Base-by-base conservation (phyloP, 2,888 invertebrate genomes). In the Quadroppia sp. region DNA sequence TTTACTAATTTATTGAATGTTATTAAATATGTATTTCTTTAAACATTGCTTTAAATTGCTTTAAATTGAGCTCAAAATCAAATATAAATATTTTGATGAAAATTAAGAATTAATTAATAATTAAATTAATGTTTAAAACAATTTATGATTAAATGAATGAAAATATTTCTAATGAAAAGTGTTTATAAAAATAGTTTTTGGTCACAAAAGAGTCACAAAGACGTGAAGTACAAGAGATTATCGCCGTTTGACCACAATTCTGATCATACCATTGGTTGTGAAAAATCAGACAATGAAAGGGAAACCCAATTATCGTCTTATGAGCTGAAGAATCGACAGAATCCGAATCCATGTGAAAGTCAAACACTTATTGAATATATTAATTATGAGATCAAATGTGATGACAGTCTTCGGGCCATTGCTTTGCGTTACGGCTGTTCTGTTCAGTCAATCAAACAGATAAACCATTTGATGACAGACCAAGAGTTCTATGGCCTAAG, bases 401-500 rank as follows among this genome's bases (percentile, higher is more conserved):
- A 45, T 13, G 75, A 75, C n/a, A 75, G 50, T n/a, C 48, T 75
- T 23, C 73, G 59, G 53, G 40, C 61, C n/a, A 73, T 75, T 40
- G 73, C 75, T 17, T 40, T 75, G 30, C 67, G 67, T n/a, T 75
- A 64, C 28, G 40, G 56, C 30, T 73, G 73, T 71, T 28, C 61
- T 3, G 72, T 79, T 64, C 67, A 77, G 23, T 75, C 77, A 53
- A 45, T 78, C 42, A 77, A 77, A 67, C 71, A 77, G 50, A 73
- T 75, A 17, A 78, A 78, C 64, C 76, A 77, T 61, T 59, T 78
- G 1, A 74, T 77, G 13, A 76, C 73, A 30, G 76, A 75, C 42
- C 77, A 78, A 73, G 77, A 78, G 13, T 77, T 78, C 32, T 76
- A 75, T 71, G 77, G 67, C 1, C 32, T 77, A 17, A 74, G 72